These are phyloP conservation scores for Leptinotarsa undecemlineata DNA, from an alignment of 1,140 invertebrate genomes.

Conservation along the genomic window DNA sequence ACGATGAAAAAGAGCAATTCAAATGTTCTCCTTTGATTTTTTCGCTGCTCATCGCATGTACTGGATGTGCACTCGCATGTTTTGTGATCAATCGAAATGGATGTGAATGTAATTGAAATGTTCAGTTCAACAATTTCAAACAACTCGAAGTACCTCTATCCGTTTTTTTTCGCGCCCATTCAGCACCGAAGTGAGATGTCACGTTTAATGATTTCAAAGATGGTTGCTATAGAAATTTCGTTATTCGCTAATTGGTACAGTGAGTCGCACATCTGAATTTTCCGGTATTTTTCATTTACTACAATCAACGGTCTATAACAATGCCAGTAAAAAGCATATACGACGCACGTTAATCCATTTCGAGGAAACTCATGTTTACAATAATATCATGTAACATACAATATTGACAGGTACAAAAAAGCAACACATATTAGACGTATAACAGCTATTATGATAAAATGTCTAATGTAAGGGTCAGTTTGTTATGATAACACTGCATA, in stretches of 20 bases:
- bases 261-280: neutral
- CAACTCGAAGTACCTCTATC: neutral
- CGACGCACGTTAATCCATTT: neutral
- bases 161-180: neutral
- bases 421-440: constrained; percentile 1
- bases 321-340: neutral
- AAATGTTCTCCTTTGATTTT: too few relatives aligned
- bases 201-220: neutral
- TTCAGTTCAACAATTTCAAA: too few relatives aligned
- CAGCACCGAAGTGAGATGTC: neutral
- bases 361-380: neutral
- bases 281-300: neutral
- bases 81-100: too few relatives aligned
- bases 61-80: too few relatives aligned
- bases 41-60: too few relatives aligned
- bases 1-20: too few relatives aligned
- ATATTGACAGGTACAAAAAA: constrained; percentile 4
- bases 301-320: neutral
- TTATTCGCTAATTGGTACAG: neutral
- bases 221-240: neutral
- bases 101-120: too few relatives aligned
- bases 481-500: constrained; percentile 4
- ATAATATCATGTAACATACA: neutral
- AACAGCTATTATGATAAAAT: neutral
- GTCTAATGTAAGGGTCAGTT: neutral